These are phyloP conservation scores for Chanos chanos DNA, from an alignment of 2,797 vertebrate species.

Conservation along the genomic window DNA sequence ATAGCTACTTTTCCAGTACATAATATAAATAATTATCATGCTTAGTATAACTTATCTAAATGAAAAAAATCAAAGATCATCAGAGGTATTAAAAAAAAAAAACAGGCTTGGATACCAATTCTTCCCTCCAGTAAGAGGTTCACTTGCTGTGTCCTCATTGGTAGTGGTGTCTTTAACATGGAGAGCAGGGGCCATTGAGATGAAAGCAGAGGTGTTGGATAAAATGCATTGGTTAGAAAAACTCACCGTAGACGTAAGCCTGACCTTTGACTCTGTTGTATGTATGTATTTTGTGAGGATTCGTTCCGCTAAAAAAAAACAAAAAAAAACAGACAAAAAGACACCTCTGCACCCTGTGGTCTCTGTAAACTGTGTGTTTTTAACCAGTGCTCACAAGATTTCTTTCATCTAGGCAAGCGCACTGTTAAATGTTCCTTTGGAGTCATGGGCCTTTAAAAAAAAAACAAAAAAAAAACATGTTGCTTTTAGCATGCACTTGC, in stretches of 20 bases:
- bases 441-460: too few species aligned
- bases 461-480: background rate
- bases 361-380: background rate
- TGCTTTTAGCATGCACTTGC: background rate
- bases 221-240: conserved; percentile 15
- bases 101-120: too few species aligned
- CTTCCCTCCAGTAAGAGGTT: background rate
- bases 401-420: background rate
- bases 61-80: background rate
- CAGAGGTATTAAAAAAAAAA: too few species aligned
- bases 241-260: background rate
- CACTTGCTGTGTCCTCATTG: background rate
- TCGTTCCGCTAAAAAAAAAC: too few species aligned
- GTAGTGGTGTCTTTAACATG: background rate
- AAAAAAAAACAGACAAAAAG: too few species aligned
- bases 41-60: background rate
- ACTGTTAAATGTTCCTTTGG: background rate
- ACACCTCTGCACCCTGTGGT: too few species aligned
- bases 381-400: background rate
- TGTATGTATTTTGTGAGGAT: background rate
- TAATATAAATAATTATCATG: background rate
- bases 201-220: background rate
- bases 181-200: conserved; percentile 7
- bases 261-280: conserved; percentile 8
- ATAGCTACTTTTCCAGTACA: background rate